Evolutionary conservation across 2,113 vertebrate genomes (phyloP), one percentile per base, ranked within the genome.

Genomic region (Nasalis larvatus): DNA sequence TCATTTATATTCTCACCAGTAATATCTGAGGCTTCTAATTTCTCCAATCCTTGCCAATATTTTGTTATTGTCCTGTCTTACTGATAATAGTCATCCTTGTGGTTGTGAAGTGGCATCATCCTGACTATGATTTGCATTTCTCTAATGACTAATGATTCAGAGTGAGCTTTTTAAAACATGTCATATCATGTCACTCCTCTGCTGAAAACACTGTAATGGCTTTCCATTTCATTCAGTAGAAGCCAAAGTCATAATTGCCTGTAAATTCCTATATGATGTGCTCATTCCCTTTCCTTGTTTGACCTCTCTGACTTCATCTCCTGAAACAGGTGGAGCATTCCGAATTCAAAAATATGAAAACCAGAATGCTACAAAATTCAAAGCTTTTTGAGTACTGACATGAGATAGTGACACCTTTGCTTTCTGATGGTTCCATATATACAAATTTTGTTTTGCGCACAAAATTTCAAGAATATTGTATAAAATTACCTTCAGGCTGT

Each of bases 201-300:
- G 8, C 25, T 47, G 71, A 73, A 49, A 17, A 58, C 27, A 27
- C 42, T 77, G 9, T 23, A 8, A 7, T 80, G n/a, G 42, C 32
- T 66, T 94, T 21, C 37, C 20, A 1, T 82, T 87, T 94, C 45
- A 71, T 40, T 23, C 60, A 71, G 60, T n/a, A 11, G 23, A n/a
- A 80, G 35, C 60, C 49, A 60, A 1, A 4, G 8, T 20, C 21
- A 35, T 81, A 68, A 63, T 14, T 42, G 30, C 35, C 42, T 30
- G 1, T 8, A 11, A 8, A 37, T 27, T 85, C 69, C 32, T 81
- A 0, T 2, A 0, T 35, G 42, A 6, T 54, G 52, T n/a, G 21
- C 23, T 21, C 13, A 6, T 16, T 87, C 32, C 73, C 30, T 35
- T 52, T 47, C 54, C 49, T 23, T 7, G 18, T 71, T 54, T 23